Evolutionary conservation across 2,888 invertebrate genomes (phyloP).

Genomic region (Epirrita christyi): DNA sequence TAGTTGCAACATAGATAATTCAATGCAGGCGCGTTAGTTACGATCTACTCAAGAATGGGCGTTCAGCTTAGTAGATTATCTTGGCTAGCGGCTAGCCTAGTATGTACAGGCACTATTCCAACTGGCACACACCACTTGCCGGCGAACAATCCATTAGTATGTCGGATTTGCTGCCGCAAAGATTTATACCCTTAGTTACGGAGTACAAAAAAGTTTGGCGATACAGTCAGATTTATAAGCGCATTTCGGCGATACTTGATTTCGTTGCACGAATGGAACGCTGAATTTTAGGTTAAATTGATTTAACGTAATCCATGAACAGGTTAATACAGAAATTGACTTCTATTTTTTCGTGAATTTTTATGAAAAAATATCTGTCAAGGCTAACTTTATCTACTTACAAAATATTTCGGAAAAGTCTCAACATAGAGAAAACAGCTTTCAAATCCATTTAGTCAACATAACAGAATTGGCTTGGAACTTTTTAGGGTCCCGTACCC

Average conservation of each 20-base stretch:
- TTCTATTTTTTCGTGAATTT: too few relatives aligned
- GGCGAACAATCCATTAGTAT: constrained; percentile 74
- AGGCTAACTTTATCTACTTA: too few relatives aligned
- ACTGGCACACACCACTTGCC: constrained; percentile 66
- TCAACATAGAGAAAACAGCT: too few relatives aligned
- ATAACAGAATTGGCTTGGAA: too few relatives aligned
- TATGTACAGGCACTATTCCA: constrained; percentile 68
- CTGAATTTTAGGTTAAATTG: constrained; percentile 15
- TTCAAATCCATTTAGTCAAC: neutral
- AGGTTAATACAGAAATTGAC: too few relatives aligned
- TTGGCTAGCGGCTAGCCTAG: constrained; percentile 57
- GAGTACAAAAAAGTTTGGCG: constrained; percentile 44
- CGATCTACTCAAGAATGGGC: constrained; percentile 53
- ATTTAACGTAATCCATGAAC: constrained; percentile 2
- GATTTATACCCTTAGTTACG: constrained; percentile 60
- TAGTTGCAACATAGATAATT: constrained; percentile 52
- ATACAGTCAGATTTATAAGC: constrained; percentile 36
- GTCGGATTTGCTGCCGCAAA: constrained; percentile 61
- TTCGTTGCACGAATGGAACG: constrained; percentile 25
- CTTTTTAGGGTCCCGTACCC: too few relatives aligned
- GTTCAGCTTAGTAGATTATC: constrained; percentile 67
- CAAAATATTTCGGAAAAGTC: too few relatives aligned
- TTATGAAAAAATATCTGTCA: too few relatives aligned
- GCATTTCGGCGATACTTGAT: constrained; percentile 34
- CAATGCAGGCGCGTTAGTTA: constrained; percentile 51